phyloP scores from a whole-genome alignment of 2,113 vertebrate species.

The Myotis brandtii region DNA sequence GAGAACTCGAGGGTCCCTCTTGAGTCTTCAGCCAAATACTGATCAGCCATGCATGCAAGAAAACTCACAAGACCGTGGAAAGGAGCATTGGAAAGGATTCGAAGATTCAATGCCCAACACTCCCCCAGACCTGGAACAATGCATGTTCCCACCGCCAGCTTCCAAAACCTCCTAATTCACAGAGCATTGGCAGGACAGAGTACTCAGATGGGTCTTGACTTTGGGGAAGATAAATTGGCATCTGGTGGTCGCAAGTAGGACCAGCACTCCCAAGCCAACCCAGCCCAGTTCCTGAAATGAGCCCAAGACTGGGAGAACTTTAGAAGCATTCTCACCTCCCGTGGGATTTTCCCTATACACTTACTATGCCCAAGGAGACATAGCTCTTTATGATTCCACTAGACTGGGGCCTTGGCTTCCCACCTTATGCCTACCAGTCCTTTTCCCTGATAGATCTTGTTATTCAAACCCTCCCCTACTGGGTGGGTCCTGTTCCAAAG shows the following conservation, averaged over 20 bases:
- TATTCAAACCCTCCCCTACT: background rate
- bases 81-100: background rate
- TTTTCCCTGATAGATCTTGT: background rate
- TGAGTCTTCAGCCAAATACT: background rate
- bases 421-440: background rate
- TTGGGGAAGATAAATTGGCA: background rate
- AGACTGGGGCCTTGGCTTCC: background rate
- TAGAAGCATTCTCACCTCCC: no score
- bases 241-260: background rate
- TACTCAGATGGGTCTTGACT: background rate
- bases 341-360: background rate
- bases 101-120: background rate
- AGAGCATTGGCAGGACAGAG: background rate
- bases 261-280: no score
- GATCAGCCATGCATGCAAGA: background rate
- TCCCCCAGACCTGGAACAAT: background rate
- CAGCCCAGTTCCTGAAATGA: background rate
- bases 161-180: background rate
- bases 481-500: background rate
- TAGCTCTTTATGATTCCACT: background rate
- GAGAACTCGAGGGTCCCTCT: background rate
- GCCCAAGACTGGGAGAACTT: background rate
- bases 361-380: background rate
- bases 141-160: no score
- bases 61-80: background rate